Conservation (phyloP, 2,797 vertebrate genomes). For the Diplodus puntazzo region DNA sequence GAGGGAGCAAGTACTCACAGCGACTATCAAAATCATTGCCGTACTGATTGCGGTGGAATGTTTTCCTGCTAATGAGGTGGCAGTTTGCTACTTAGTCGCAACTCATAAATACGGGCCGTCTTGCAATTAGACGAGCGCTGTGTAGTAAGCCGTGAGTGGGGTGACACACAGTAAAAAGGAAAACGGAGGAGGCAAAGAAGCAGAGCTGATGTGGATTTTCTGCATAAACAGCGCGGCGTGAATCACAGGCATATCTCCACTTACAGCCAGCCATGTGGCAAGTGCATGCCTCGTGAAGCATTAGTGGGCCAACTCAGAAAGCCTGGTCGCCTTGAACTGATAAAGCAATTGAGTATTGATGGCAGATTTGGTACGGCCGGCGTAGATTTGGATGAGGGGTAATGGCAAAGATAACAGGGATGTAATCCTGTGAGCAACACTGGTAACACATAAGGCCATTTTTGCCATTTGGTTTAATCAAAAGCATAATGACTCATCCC, state of each 20-base stretch:
- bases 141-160: slow-evolving; percentile 53
- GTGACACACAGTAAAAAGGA: slow-evolving; percentile 56
- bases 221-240: slow-evolving; percentile 67
- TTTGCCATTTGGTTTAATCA: slow-evolving; percentile 13
- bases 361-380: slow-evolving; percentile 35
- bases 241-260: slow-evolving; percentile 64
- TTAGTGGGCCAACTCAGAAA: slow-evolving; percentile 62
- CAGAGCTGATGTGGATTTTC: slow-evolving; percentile 71
- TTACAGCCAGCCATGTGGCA: slow-evolving; percentile 58
- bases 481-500: slow-evolving; percentile 3
- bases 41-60: slow-evolving; percentile 61
- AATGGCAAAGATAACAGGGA: slow-evolving; percentile 8
- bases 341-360: slow-evolving; percentile 43
- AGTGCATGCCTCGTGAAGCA: slow-evolving; percentile 61
- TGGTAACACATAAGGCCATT: not conserved
- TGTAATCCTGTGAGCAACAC: not conserved
- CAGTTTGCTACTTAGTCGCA: slow-evolving; percentile 64
- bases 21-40: slow-evolving; percentile 63
- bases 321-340: slow-evolving; percentile 63
- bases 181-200: slow-evolving; percentile 58
- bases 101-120: slow-evolving; percentile 70
- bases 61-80: slow-evolving; percentile 75
- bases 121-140: slow-evolving; percentile 68
- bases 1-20: slow-evolving; percentile 34
- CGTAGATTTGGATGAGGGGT: slow-evolving; percentile 32